Conservation (phyloP, 1,140 invertebrate genomes). For the Dendrolimus kikuchii region DNA sequence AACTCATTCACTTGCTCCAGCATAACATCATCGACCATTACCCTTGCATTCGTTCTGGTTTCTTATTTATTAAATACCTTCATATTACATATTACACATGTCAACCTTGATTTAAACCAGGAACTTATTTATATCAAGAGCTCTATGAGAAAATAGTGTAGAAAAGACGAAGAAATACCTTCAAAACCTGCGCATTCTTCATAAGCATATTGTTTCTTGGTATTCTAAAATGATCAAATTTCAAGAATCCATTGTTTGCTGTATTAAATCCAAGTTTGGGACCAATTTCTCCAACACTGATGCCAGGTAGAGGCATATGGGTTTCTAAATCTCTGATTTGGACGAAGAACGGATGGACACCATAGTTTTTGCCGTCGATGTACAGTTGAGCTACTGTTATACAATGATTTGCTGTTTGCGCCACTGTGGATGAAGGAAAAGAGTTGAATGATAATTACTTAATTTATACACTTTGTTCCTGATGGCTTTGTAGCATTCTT, state of each 20-base stretch:
- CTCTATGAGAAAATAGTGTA: too few species aligned
- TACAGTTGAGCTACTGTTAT: conserved; percentile 90
- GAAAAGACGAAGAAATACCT: conserved; percentile 40
- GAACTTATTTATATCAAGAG: too few species aligned
- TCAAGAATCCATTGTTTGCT: conserved; percentile 92
- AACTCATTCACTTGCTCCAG: too few species aligned
- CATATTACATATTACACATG: too few species aligned
- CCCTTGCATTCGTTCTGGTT: too few species aligned
- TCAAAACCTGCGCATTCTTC: conserved; percentile 89
- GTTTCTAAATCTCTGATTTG: conserved; percentile 89
- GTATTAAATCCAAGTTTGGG: conserved; percentile 90
- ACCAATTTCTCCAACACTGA: conserved; percentile 94
- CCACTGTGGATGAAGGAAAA: conserved; percentile 74
- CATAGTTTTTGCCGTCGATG: conserved; percentile 84
- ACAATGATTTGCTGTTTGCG: conserved; percentile 91
- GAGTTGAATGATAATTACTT: background rate
- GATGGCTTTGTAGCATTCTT: too few species aligned
- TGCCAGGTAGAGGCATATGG: conserved; percentile 86
- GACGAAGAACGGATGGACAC: conserved; percentile 93
- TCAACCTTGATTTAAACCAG: too few species aligned
- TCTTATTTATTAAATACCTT: too few species aligned
- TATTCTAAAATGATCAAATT: conserved; percentile 86
- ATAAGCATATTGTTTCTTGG: conserved; percentile 92
- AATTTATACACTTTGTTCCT: too few species aligned
- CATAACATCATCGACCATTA: too few species aligned